These are phyloP conservation scores for Brassicogethes aeneus DNA, from an alignment of 2,888 invertebrate genomes.

Conservation along the genomic window DNA sequence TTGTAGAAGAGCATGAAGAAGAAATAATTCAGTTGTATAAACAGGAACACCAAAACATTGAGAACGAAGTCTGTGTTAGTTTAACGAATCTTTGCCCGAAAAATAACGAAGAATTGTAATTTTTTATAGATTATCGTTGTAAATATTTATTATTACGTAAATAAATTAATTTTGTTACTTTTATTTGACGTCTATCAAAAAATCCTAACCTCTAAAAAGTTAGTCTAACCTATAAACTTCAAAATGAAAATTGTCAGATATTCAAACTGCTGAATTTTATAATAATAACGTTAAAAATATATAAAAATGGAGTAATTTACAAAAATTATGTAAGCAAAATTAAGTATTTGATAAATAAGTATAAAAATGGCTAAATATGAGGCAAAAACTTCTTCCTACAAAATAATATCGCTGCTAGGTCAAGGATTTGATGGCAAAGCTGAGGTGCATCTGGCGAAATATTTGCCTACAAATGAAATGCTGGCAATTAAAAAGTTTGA, in stretches of 20 bases:
- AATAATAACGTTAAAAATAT: not conserved
- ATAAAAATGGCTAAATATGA: slow-evolving; percentile 33
- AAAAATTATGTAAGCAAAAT: not conserved
- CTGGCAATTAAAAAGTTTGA: slow-evolving; percentile 69
- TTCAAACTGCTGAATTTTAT: not conserved
- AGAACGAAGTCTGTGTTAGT: slow-evolving; percentile 44
- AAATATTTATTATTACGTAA: too few relatives aligned
- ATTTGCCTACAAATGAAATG: slow-evolving; percentile 54
- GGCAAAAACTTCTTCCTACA: slow-evolving; percentile 54
- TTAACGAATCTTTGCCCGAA: slow-evolving; percentile 23
- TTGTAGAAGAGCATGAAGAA: slow-evolving; percentile 65
- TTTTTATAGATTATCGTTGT: too few relatives aligned
- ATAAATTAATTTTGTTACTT: slow-evolving; percentile 1
- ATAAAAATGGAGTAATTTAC: not conserved
- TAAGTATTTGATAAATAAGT: slow-evolving; percentile 10
- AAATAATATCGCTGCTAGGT: slow-evolving; percentile 57
- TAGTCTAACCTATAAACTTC: too few relatives aligned
- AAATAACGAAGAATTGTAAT: slow-evolving; percentile 28
- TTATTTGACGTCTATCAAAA: not conserved
- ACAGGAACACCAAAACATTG: slow-evolving; percentile 40
- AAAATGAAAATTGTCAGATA: not conserved
- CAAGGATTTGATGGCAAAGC: slow-evolving; percentile 63
- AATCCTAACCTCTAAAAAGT: too few relatives aligned
- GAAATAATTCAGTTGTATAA: slow-evolving; percentile 52
- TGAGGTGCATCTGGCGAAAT: slow-evolving; percentile 61